A percentile compares a stretch with the other conserved stretches of the same genome.
These are phyloP conservation scores for Nudaria mundana DNA, from an alignment of 2,888 invertebrate genomes.

Conservation along the genomic window DNA sequence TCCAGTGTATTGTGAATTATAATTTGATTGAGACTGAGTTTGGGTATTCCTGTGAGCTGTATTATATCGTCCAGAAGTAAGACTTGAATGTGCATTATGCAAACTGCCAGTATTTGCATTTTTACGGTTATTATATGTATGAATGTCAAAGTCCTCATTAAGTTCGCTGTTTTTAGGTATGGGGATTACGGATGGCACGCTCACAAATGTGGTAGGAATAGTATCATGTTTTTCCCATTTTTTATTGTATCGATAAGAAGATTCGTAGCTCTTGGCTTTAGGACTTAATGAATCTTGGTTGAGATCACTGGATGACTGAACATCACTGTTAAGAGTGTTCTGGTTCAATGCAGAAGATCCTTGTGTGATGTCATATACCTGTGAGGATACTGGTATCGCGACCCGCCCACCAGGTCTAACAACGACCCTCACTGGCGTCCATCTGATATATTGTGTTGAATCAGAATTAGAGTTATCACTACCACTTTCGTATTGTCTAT, in stretches of 20 bases:
- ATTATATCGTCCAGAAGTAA: slow-evolving; percentile 40
- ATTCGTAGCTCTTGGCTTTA: slow-evolving; percentile 59
- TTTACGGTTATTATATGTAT: slow-evolving; percentile 31
- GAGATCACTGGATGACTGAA: slow-evolving; percentile 44
- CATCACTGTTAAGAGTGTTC: slow-evolving; percentile 49
- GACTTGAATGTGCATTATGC: slow-evolving; percentile 37
- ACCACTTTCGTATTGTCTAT: slow-evolving; percentile 31
- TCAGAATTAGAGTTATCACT: slow-evolving; percentile 36
- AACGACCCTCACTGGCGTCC: slow-evolving; percentile 55
- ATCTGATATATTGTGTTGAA: slow-evolving; percentile 38
- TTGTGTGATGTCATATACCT: slow-evolving; percentile 41
- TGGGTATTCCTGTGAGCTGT: slow-evolving; percentile 44
- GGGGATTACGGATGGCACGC: slow-evolving; percentile 46
- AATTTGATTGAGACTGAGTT: slow-evolving; percentile 42
- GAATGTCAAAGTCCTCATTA: slow-evolving; percentile 48
- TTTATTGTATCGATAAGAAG: slow-evolving; percentile 66
- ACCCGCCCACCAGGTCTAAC: slow-evolving; percentile 59
- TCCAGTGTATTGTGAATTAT: slow-evolving; percentile 37
- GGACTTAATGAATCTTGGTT: slow-evolving; percentile 30
- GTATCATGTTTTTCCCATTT: slow-evolving; percentile 71
- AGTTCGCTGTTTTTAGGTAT: slow-evolving; percentile 54
- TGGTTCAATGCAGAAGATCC: slow-evolving; percentile 42
- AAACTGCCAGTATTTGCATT: slow-evolving; percentile 34
- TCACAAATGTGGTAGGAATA: slow-evolving; percentile 39
- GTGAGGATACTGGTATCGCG: slow-evolving; percentile 54